Evolutionary conservation across 2,797 vertebrate genomes (phyloP), one percentile per base, ranked within the genome.

Genomic region (Epinephelus awoara): DNA sequence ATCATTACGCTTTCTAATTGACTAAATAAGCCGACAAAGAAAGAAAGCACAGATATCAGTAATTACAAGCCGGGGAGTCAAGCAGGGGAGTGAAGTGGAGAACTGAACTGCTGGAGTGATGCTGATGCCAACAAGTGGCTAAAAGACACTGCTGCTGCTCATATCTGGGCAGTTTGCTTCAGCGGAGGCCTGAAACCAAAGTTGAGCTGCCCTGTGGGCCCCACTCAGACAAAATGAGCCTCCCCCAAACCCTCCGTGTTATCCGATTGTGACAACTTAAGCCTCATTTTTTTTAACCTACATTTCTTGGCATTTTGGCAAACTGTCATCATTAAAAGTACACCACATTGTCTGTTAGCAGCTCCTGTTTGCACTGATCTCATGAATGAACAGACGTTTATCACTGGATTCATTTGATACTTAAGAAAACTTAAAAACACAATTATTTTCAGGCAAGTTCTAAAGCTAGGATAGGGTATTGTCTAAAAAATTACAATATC

Each of bases 1-100:
- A 95, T 94, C 91, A 92, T 92, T 94, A 91, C 65, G 59, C 59
- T 89, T 85, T 87, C 86, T 95, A 95, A 95, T 94, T 94, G 91
- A 84, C 89, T 91, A 92, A 94, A 95, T 93, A 84, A 92, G 85
- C 79, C 34, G 82, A 92, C 89, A 92, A 92, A 92, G 88, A 88
- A 72, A 85, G 67, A 74, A 84, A 89, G 91, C 94, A 94, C 92
- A 94, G 82, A 90, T 81, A 79, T 89, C 79, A 88, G 92, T 88
- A 91, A 94, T 94, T 91, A 92, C 63, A 84, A 64, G 72, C 38
- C 55, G 54, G 75, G 72, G 80, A 88, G 88, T 85, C 76, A 85
- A 89, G 86, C 75, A 19, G 79, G 75, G 84, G 62, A 85, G 81
- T 63, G 78, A 90, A 90, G 89, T 71, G 89, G 80, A 64, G 75